Percentiles rank a stretch among this genome's conserved stretches.
phyloP scores from a whole-genome alignment of 1,140 invertebrate genomes.

The Contarinia nasturtii region DNA sequence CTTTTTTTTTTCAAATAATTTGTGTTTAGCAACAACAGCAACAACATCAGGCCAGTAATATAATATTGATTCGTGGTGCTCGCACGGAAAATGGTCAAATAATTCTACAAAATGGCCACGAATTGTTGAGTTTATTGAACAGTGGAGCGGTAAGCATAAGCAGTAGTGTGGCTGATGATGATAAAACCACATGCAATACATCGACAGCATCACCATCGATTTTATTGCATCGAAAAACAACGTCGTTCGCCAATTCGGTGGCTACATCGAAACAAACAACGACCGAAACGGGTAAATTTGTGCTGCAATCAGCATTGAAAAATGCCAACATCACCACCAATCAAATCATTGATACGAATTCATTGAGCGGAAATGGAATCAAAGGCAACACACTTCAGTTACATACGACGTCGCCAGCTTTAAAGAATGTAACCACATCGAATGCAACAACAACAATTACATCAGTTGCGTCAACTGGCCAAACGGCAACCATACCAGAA shows the following conservation, averaged over 20 bases:
- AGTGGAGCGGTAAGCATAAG: constrained; percentile 11
- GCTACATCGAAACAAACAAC: not conserved
- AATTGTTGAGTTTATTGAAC: constrained; percentile 18
- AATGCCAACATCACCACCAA: too few species aligned
- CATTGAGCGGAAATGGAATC: not conserved
- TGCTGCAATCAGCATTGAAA: not conserved
- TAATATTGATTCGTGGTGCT: constrained; percentile 21
- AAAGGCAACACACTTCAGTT: constrained; percentile 16
- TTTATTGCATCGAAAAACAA: not conserved
- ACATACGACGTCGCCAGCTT: constrained; percentile 23
- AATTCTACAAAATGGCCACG: constrained; percentile 23
- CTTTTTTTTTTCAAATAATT: too few species aligned
- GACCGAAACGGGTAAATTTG: too few species aligned
- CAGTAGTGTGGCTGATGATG: too few species aligned
- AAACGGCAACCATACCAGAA: not conserved
- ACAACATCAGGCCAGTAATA: constrained; percentile 16
- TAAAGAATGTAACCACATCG: not conserved
- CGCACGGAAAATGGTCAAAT: constrained; percentile 24
- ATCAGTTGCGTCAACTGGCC: not conserved
- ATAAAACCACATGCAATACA: constrained; percentile 8
- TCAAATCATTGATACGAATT: too few species aligned
- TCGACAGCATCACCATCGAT: constrained; percentile 13
- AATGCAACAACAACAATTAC: not conserved
- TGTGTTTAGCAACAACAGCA: constrained; percentile 9
- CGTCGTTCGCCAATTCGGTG: not conserved